These are phyloP conservation scores for Dermatemys mawii DNA, from an alignment of 2,113 vertebrate genomes.

Conservation along the genomic window DNA sequence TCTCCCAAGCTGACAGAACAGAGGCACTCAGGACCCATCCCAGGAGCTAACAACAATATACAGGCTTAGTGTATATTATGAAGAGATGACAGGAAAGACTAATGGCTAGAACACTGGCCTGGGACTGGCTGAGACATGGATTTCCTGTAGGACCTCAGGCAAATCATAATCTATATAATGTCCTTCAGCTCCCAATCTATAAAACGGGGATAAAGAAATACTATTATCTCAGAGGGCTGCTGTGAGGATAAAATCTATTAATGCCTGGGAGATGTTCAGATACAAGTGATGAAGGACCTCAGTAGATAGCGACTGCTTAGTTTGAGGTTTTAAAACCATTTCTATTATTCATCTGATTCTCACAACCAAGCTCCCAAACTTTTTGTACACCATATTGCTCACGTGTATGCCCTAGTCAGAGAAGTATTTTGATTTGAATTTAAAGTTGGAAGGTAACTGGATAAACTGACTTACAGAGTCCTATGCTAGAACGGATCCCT, in stretches of 20 bases:
- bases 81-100: neutral
- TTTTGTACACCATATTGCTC: neutral
- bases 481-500: no score
- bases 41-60: neutral
- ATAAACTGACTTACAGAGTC: no score
- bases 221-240: no score
- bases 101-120: neutral
- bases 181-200: neutral
- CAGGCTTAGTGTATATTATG: no score
- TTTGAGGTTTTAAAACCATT: neutral
- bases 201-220: neutral
- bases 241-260: neutral
- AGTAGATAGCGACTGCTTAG: neutral
- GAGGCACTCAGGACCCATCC: neutral
- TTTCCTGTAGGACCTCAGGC: neutral
- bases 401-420: no score
- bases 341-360: neutral
- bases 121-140: neutral
- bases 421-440: no score
- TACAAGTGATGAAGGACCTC: neutral
- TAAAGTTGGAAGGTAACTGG: no score
- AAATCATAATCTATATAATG: neutral
- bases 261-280: neutral
- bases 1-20: neutral
- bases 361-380: neutral